Conservation (phyloP, 1,140 invertebrate species). For the Dysdera silvatica region DNA sequence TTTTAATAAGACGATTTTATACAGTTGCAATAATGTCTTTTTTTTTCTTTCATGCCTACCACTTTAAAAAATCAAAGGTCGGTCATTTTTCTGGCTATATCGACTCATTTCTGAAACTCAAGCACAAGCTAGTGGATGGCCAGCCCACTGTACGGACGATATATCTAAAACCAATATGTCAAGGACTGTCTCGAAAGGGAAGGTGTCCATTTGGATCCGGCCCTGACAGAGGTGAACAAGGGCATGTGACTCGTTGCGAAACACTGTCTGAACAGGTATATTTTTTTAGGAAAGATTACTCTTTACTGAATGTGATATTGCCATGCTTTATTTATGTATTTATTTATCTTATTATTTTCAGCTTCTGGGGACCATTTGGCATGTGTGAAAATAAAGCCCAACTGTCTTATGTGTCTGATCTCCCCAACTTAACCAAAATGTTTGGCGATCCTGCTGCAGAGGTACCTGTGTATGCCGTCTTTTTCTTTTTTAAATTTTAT, state of each 20-base stretch:
- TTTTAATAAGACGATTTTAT: neutral
- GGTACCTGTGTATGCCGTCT: too few species aligned
- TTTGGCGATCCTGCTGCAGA: neutral
- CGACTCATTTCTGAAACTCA: constrained; percentile 33
- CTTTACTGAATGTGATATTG: neutral
- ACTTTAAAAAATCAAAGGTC: neutral
- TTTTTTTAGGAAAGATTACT: constrained; percentile 17
- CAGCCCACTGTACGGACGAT: constrained; percentile 33
- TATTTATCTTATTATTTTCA: too few species aligned
- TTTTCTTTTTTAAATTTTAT: too few species aligned
- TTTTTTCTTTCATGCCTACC: constrained; percentile 1
- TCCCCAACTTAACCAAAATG: neutral
- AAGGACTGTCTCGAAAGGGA: constrained; percentile 38
- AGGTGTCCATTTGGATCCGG: constrained; percentile 39
- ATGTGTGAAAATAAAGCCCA: neutral
- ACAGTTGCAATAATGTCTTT: neutral
- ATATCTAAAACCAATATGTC: constrained; percentile 39
- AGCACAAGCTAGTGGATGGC: constrained; percentile 34
- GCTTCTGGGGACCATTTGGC: too few species aligned
- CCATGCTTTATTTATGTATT: neutral
- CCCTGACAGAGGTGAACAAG: constrained; percentile 40
- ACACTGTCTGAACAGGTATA: constrained; percentile 33
- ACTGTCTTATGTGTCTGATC: neutral
- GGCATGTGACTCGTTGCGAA: constrained; percentile 30
- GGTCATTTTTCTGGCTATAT: constrained; percentile 30